Conservation (phyloP, 2,797 vertebrate genomes). For the Falco novaeseelandiae region DNA sequence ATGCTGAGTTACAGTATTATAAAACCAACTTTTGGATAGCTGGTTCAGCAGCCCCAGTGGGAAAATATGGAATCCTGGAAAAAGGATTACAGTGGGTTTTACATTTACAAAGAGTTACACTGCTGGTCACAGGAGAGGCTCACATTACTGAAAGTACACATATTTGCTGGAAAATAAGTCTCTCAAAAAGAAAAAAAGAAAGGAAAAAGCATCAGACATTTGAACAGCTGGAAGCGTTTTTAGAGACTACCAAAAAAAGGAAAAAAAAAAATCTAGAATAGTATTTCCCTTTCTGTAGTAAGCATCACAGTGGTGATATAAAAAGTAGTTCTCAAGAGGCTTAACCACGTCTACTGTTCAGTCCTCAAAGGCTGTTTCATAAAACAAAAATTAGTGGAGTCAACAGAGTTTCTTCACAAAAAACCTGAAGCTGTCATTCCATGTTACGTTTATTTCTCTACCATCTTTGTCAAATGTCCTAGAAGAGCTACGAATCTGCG, state of each 20-base stretch:
- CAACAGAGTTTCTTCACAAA: neutral
- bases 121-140: constrained; percentile 55
- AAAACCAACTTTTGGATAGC: constrained; percentile 1
- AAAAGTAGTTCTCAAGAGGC: constrained; percentile 25
- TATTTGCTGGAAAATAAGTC: constrained; percentile 56
- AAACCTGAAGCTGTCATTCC: neutral
- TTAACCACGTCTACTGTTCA: constrained; percentile 36
- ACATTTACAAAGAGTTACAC: constrained; percentile 43
- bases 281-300: constrained; percentile 45
- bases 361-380: constrained; percentile 27
- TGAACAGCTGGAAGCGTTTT: constrained; percentile 66
- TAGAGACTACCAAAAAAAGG: constrained; percentile 5
- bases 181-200: neutral
- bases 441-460: neutral
- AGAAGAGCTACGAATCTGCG: neutral
- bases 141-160: constrained; percentile 46
- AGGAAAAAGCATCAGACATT: constrained; percentile 24
- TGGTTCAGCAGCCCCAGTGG: constrained; percentile 24
- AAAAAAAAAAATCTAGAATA: neutral
- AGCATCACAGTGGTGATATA: neutral
- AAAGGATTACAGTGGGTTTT: constrained; percentile 52
- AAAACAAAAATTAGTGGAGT: neutral
- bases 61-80: constrained; percentile 53
- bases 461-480: neutral
- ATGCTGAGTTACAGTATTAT: neutral